Evolutionary conservation across 2,113 vertebrate species (phyloP).

Genomic region (Tautogolabrus adspersus): DNA sequence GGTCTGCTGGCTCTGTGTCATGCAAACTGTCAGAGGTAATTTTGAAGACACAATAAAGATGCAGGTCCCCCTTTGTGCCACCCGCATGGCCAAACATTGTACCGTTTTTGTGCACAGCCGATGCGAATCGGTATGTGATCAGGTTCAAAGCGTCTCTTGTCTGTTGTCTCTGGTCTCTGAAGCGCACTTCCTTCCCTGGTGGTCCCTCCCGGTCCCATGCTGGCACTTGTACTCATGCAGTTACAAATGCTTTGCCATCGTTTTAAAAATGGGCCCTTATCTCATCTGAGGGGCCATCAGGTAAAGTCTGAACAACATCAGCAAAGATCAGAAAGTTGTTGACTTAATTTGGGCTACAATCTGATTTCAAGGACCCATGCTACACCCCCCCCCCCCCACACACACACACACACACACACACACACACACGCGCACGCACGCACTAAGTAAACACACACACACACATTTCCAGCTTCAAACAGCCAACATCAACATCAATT

Average conservation of each 20-base stretch:
- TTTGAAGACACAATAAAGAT: constrained; percentile 47
- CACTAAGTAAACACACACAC: neutral
- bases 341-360: constrained; percentile 32
- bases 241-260: constrained; percentile 8
- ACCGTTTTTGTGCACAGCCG: neutral
- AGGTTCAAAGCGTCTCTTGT: constrained; percentile 58
- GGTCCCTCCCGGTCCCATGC: constrained; percentile 61
- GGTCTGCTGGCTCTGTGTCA: constrained; percentile 18
- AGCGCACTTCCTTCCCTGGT: constrained; percentile 65
- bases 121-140: constrained; percentile 44
- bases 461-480: neutral
- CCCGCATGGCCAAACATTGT: neutral
- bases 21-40: constrained; percentile 44
- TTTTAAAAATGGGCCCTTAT: constrained; percentile 42
- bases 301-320: constrained; percentile 30
- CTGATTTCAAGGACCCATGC: constrained; percentile 39
- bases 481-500: constrained; percentile 52
- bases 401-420: neutral
- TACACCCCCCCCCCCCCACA: neutral
- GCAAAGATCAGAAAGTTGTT: constrained; percentile 49
- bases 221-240: constrained; percentile 22
- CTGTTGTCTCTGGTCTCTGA: constrained; percentile 46
- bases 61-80: constrained; percentile 7
- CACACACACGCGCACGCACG: neutral
- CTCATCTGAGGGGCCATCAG: constrained; percentile 28